Percentiles rank a stretch among this genome's conserved stretches.
phyloP scores from a whole-genome alignment of 2,888 invertebrate genomes.

The Ormyrus rosae region DNA sequence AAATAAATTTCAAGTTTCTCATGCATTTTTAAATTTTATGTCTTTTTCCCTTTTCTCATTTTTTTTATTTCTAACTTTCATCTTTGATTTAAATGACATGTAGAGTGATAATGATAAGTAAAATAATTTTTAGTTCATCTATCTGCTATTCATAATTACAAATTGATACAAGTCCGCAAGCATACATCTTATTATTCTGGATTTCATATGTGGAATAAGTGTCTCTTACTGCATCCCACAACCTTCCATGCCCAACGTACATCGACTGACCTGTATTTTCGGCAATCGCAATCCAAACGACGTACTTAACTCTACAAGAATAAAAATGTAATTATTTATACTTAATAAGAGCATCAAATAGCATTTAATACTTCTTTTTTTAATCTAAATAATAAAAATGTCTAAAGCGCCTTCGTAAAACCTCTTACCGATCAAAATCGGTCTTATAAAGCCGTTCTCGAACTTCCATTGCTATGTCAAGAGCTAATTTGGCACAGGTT shows the following conservation, averaged over 20 bases:
- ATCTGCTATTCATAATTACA: slow-evolving; percentile 64
- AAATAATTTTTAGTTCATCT: slow-evolving; percentile 3
- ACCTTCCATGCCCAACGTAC: slow-evolving; percentile 58
- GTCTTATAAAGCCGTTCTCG: slow-evolving; percentile 63
- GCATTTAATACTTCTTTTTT: slow-evolving; percentile 9
- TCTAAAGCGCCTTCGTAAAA: not conserved
- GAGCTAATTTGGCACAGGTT: slow-evolving; percentile 59
- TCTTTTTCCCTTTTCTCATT: not conserved
- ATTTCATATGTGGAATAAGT: slow-evolving; percentile 61
- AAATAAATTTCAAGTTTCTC: slow-evolving; percentile 21
- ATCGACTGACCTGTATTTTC: slow-evolving; percentile 64
- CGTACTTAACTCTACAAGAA: slow-evolving; percentile 64
- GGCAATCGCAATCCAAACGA: slow-evolving; percentile 64
- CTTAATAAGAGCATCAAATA: too few relatives aligned
- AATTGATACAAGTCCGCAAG: slow-evolving; percentile 62
- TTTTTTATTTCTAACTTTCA: not conserved
- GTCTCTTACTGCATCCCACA: slow-evolving; percentile 66
- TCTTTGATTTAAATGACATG: not conserved
- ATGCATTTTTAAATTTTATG: not conserved
- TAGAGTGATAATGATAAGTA: not conserved
- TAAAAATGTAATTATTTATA: not conserved
- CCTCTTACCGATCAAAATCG: slow-evolving; percentile 63
- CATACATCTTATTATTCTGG: slow-evolving; percentile 62
- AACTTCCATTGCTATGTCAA: slow-evolving; percentile 62
- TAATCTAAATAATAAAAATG: not conserved